These are phyloP conservation scores for Lasioglossum zephyrum DNA, from an alignment of 2,888 invertebrate species.

Conservation along the genomic window DNA sequence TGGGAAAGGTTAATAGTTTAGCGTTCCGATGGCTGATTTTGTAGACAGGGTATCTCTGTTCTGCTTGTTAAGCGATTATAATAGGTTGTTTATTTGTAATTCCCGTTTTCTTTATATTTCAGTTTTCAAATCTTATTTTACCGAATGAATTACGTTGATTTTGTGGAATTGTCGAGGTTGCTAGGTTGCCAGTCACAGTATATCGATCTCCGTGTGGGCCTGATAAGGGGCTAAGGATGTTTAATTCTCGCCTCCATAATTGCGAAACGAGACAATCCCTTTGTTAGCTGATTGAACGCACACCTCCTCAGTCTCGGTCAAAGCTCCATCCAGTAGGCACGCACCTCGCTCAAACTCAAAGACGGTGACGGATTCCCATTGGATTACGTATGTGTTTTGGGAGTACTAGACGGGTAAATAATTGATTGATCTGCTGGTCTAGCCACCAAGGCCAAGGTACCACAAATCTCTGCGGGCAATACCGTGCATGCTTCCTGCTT, in stretches of 20 bases:
- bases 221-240: background rate
- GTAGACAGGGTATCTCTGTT: background rate
- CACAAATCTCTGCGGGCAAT: background rate
- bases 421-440: slow-evolving; percentile 4
- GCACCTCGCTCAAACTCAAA: background rate
- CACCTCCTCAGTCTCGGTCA: background rate
- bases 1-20: slow-evolving; percentile 5
- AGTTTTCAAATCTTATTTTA: too few relatives aligned
- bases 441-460: background rate
- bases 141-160: background rate
- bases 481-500: background rate
- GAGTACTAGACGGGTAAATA: background rate
- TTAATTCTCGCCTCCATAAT: slow-evolving; percentile 23
- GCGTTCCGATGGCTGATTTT: background rate
- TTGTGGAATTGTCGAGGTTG: background rate
- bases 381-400: background rate
- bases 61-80: background rate
- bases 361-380: background rate
- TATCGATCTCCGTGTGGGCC: background rate
- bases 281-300: background rate
- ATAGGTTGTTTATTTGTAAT: background rate
- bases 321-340: slow-evolving; percentile 12
- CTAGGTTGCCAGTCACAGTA: background rate
- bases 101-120: background rate
- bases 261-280: slow-evolving; percentile 23